Conservation (phyloP, 2,113 vertebrate species). For the Hypanus sabinus region DNA sequence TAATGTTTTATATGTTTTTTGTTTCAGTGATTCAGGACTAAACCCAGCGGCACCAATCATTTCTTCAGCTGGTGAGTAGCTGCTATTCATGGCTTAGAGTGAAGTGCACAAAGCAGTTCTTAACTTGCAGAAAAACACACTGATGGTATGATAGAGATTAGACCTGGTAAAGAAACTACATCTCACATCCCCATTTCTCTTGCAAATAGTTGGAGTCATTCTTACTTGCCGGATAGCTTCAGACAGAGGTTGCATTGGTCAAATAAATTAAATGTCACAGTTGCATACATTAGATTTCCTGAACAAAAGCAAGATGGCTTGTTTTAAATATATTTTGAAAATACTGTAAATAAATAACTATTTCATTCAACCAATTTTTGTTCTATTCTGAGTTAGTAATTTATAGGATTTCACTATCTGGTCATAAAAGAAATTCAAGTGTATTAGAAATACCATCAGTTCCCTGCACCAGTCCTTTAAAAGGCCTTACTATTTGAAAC, state of each 20-base stretch:
- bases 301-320: background rate
- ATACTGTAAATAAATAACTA: background rate
- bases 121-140: background rate
- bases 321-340: background rate
- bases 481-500: background rate
- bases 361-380: background rate
- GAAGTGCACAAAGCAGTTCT: background rate
- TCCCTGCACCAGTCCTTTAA: background rate
- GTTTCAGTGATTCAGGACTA: slow-evolving; percentile 83
- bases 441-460: background rate
- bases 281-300: background rate
- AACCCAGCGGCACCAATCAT: slow-evolving; percentile 74
- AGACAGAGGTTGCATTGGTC: background rate
- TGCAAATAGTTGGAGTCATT: background rate
- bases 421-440: background rate
- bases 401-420: background rate
- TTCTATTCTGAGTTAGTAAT: background rate
- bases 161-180: background rate
- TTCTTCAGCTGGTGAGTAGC: slow-evolving; percentile 75
- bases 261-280: background rate
- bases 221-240: too few species aligned
- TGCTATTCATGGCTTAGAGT: background rate
- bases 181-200: background rate
- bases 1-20: slow-evolving; percentile 3
- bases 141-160: background rate